Evolutionary conservation across 2,888 invertebrate species (phyloP).

Genomic region (Caenorhabditis virilis): DNA sequence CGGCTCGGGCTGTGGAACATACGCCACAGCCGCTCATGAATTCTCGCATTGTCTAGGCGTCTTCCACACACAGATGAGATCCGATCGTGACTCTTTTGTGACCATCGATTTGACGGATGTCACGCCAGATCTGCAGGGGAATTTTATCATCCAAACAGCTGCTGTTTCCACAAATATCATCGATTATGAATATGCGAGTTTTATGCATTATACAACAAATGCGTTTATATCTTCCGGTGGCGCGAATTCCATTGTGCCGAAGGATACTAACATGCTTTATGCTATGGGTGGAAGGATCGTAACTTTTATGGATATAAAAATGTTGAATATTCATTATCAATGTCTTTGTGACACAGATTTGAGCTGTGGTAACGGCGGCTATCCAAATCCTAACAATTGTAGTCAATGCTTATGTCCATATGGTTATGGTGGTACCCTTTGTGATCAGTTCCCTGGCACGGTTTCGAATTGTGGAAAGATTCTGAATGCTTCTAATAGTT

Average conservation of each 20-base stretch:
- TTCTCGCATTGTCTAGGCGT: conserved; percentile 39
- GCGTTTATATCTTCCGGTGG: conserved; percentile 24
- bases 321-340: conserved; percentile 30
- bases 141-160: conserved; percentile 19
- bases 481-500: conserved; percentile 16
- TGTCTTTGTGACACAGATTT: conserved; percentile 27
- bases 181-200: conserved; percentile 43
- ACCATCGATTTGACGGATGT: conserved; percentile 43
- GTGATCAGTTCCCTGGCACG: conserved; percentile 7
- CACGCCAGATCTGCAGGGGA: conserved; percentile 6
- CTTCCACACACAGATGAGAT: conserved; percentile 47
- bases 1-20: conserved; percentile 40
- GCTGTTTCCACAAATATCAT: conserved; percentile 12
- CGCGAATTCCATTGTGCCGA: conserved; percentile 32
- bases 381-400: conserved; percentile 60
- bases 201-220: conserved; percentile 42
- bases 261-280: conserved; percentile 23
- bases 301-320: conserved; percentile 29
- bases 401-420: conserved; percentile 49
- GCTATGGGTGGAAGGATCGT: conserved; percentile 38
- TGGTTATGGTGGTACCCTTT: conserved; percentile 51
- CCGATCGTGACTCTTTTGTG: conserved; percentile 39
- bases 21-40: conserved; percentile 44
- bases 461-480: conserved; percentile 10
- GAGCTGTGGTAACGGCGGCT: conserved; percentile 55